These are phyloP conservation scores for Xerus inauris DNA, from an alignment of 2,113 vertebrate genomes.

Conservation along the genomic window DNA sequence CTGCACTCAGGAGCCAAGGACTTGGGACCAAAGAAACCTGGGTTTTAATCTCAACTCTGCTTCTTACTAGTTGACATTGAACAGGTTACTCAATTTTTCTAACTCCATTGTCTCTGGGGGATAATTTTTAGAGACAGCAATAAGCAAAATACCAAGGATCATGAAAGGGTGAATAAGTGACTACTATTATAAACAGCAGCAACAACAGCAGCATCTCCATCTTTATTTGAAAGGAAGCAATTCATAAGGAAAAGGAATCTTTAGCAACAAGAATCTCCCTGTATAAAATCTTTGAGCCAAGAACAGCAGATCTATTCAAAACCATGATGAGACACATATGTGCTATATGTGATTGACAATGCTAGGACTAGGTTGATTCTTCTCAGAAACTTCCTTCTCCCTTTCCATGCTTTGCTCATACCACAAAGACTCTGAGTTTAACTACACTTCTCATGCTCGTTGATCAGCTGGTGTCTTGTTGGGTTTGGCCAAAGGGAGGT, in stretches of 20 bases:
- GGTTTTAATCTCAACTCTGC: neutral
- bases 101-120: neutral
- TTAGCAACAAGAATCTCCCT: neutral
- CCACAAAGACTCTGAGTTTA: neutral
- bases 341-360: too few relatives aligned
- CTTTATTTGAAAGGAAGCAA: neutral
- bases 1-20: neutral
- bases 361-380: neutral
- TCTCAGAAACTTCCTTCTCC: neutral
- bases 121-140: neutral
- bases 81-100: neutral
- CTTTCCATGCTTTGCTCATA: neutral
- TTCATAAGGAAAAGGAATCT: neutral
- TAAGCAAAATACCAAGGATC: neutral
- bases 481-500: neutral
- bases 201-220: too few relatives aligned
- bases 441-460: too few relatives aligned
- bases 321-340: fast-evolving
- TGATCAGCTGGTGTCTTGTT: neutral
- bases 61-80: neutral
- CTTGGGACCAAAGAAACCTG: neutral
- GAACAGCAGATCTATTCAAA: neutral
- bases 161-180: neutral
- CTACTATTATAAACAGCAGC: too few relatives aligned
- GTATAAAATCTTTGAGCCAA: neutral